Evolutionary conservation across 2,797 vertebrate species (phyloP).

Genomic region (Parauchenoglanis ngamensis): DNA sequence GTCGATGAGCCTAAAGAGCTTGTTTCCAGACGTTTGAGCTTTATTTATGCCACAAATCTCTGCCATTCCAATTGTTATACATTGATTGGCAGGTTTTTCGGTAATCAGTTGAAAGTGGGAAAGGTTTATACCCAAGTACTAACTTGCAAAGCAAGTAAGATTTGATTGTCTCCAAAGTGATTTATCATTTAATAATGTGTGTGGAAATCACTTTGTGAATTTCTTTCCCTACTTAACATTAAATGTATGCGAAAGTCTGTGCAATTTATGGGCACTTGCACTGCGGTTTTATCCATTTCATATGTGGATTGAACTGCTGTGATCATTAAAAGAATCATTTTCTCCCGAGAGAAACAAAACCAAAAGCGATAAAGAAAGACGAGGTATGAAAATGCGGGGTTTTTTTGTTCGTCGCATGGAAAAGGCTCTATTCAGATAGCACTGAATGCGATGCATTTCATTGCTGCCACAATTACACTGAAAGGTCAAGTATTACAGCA

Average conservation of each 20-base stretch:
- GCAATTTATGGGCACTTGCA: conserved; percentile 27
- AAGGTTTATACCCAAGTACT: not conserved
- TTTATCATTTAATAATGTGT: conserved; percentile 4
- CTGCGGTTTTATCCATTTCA: conserved; percentile 64
- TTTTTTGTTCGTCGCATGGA: conserved; percentile 80
- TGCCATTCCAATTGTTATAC: not conserved
- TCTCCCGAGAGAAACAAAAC: conserved; percentile 81
- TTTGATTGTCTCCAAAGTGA: conserved; percentile 7
- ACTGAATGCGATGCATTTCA: conserved; percentile 96
- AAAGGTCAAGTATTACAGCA: conserved; percentile 99
- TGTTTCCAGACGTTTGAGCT: not conserved
- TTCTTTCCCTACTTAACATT: conserved; percentile 26
- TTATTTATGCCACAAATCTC: not conserved
- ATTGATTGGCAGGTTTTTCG: not conserved
- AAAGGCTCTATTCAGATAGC: conserved; percentile 86
- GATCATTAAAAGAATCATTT: conserved; percentile 87
- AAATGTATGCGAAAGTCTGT: conserved; percentile 9
- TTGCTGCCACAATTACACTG: conserved; percentile 97
- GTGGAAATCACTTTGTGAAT: conserved; percentile 31
- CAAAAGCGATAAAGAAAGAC: conserved; percentile 69
- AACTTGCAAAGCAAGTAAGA: not conserved
- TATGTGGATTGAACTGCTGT: conserved; percentile 86
- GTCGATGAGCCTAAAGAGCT: not conserved
- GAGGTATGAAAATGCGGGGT: conserved; percentile 84
- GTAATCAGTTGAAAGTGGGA: not conserved